Base-by-base conservation (phyloP, 2,113 vertebrate genomes). In the Pseudois nayaur region DNA sequence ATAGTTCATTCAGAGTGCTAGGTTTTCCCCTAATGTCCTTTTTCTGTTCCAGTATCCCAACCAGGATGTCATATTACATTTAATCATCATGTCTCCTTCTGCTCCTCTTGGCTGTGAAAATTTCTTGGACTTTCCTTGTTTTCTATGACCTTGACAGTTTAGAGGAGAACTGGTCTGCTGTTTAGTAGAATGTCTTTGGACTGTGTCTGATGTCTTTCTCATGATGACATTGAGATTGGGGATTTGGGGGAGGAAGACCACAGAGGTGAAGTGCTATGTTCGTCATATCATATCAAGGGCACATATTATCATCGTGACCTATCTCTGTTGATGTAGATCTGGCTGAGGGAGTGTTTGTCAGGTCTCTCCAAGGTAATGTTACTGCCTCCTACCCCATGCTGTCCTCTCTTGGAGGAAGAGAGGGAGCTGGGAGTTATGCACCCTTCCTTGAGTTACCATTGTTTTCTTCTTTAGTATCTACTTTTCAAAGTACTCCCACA, bases 391-490 rank as follows among this genome's bases (percentile, higher is more conserved):
- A 43, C 36, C 11, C 79, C 48, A 27, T 0, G 1, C 54, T 14
- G 36, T 16, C 3, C 43, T 94, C 33, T 19, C 52, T 25, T 8
- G 45, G 83, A 79, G 64, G 81, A 88, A 74, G 76, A 29, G 74
- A 21, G 62, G 60, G 40, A 79, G 15, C 1, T 3, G 33, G 60
- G 74, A 62, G 71, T 71, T 83, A 17, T 0, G 31, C 29, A 13
- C 33, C 48, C 19, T 16, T 94, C 50, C 78, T 17, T 16, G 17
- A 79, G 17, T 90, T 31, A 76, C 52, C 82, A 88, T 79, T 88
- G 92, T 40, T 89, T 95, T 55, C 87, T 59, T 83, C n/a, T 45
- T 43, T 59, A 48, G 76, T 67, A 84, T 96, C 95, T 90, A 13
- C 52, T 88, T 92, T 90, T 59, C 5, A 40, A 74, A 91, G n/a